Evolutionary conservation across 2,888 invertebrate genomes (phyloP).

Genomic region (Acutogordius australiensis): DNA sequence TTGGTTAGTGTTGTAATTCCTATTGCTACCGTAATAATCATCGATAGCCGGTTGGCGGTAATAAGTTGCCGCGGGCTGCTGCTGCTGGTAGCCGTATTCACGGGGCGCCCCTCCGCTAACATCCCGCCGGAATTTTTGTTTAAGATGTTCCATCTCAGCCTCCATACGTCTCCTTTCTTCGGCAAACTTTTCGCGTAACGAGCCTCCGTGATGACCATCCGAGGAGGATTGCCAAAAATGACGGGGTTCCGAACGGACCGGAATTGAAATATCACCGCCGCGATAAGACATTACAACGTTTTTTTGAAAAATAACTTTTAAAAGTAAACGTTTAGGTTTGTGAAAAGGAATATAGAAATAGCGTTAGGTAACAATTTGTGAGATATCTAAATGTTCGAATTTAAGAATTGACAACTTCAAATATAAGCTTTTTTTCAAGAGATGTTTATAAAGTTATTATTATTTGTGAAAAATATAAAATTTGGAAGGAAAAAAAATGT

Average conservation of each 20-base stretch:
- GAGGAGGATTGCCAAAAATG: conserved; percentile 51
- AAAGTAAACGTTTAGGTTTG: no score
- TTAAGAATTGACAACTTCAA: no score
- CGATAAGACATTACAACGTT: background rate
- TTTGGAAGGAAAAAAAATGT: no score
- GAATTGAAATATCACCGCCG: background rate
- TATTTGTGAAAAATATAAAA: no score
- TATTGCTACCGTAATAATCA: background rate
- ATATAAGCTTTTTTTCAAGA: no score
- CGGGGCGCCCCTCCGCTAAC: background rate
- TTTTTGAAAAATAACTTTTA: no score
- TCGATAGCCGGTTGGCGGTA: no score
- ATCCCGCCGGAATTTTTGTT: background rate
- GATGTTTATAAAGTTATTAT: no score
- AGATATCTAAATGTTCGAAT: no score
- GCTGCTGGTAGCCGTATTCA: background rate
- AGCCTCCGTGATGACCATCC: conserved; percentile 50
- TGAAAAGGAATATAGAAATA: no score
- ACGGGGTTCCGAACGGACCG: background rate
- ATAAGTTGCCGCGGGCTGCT: background rate
- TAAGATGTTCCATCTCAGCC: conserved; percentile 45
- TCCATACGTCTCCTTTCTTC: conserved; percentile 93
- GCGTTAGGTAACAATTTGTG: no score
- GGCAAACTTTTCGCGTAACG: conserved; percentile 73
- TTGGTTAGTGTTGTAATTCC: background rate